These are phyloP conservation scores for Tetragonisca angustula DNA, from an alignment of 2,888 invertebrate genomes.

Conservation along the genomic window DNA sequence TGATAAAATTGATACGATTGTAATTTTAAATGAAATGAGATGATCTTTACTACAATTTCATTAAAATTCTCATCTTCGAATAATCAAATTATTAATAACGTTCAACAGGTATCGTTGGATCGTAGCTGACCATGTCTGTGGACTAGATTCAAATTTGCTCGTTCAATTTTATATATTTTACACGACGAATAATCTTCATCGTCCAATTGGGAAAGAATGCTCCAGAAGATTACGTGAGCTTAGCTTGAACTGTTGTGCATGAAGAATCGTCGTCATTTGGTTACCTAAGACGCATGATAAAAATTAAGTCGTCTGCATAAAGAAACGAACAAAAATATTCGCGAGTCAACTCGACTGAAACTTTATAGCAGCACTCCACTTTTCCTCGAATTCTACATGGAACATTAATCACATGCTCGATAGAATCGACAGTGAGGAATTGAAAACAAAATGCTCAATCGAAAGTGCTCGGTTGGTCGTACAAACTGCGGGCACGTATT, in stretches of 20 bases:
- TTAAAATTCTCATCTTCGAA: background rate
- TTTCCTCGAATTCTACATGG: too few relatives aligned
- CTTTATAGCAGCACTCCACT: background rate
- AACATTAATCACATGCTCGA: background rate
- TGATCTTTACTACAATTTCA: background rate
- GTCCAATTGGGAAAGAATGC: background rate
- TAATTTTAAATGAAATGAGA: background rate
- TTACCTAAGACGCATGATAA: background rate
- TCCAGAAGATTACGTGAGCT: too few relatives aligned
- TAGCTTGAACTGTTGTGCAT: too few relatives aligned
- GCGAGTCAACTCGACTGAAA: background rate
- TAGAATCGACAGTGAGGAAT: slow-evolving; percentile 24
- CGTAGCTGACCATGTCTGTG: background rate
- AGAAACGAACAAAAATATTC: background rate
- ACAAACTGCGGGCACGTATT: slow-evolving; percentile 40
- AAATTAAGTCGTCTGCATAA: background rate
- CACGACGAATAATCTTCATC: too few relatives aligned
- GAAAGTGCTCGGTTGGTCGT: slow-evolving; percentile 23
- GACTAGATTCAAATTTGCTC: background rate
- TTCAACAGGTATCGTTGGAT: background rate
- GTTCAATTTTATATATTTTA: background rate
- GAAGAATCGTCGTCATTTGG: too few relatives aligned
- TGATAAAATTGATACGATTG: background rate
- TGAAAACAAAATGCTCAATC: background rate
- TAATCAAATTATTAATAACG: background rate